A percentile compares a stretch with the other conserved stretches of the same genome.
Evolutionary conservation across 2,888 invertebrate species (phyloP).

Genomic region (Apamea anceps): DNA sequence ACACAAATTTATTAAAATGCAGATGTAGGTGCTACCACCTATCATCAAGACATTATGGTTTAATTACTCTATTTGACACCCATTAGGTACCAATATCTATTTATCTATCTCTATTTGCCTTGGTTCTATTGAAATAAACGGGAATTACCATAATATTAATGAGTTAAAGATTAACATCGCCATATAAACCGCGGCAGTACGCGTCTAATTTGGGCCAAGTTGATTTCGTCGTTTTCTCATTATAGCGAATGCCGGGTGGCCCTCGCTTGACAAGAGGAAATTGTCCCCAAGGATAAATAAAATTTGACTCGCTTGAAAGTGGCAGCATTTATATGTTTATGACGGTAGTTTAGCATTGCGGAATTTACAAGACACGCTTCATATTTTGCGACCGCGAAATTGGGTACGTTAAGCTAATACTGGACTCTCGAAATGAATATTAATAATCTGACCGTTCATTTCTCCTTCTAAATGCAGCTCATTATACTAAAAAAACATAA

Average conservation of each 20-base stretch:
- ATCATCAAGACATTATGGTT: neutral
- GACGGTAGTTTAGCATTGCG: slow-evolving; percentile 76
- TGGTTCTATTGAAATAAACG: neutral
- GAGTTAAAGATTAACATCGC: slow-evolving; percentile 39
- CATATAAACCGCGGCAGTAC: slow-evolving; percentile 79
- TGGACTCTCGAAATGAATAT: slow-evolving; percentile 4
- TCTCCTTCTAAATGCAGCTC: slow-evolving; percentile 8
- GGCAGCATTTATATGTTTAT: slow-evolving; percentile 85
- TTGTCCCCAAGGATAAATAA: slow-evolving; percentile 87
- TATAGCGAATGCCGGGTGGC: slow-evolving; percentile 87
- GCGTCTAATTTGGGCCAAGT: slow-evolving; percentile 87
- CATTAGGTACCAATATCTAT: neutral
- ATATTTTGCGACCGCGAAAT: slow-evolving; percentile 51
- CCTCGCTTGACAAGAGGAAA: slow-evolving; percentile 87
- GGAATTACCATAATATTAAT: neutral
- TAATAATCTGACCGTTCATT: slow-evolving; percentile 13
- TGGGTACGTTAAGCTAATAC: slow-evolving; percentile 32
- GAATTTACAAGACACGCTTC: slow-evolving; percentile 62
- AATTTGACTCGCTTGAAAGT: slow-evolving; percentile 85
- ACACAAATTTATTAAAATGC: neutral
- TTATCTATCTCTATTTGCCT: neutral
- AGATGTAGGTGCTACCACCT: neutral
- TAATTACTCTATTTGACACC: neutral
- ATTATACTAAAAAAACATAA: slow-evolving; percentile 22
- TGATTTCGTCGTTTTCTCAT: slow-evolving; percentile 87